Evolutionary conservation across 2,797 vertebrate genomes (phyloP), one percentile per base, ranked within the genome.

Genomic region (Pipistrellus pygmaeus): DNA sequence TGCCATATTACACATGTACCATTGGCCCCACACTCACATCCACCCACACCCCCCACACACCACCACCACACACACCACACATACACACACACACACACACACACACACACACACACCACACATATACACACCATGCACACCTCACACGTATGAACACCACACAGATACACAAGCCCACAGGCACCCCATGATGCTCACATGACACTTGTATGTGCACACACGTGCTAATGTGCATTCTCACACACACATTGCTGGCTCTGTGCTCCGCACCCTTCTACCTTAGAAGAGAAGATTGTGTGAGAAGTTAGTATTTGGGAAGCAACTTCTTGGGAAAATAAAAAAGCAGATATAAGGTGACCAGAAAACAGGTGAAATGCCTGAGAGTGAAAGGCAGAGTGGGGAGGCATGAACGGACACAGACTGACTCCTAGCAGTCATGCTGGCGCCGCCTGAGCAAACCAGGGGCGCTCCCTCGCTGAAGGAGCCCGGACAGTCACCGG

Each of bases 161-260:
- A 27, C 11, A 27, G 12, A 62, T 13, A 27, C 23, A 60, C 25
- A 62, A 30, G 27, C 60, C 30, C 12, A 62, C 12, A 30, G 13
- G 27, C 12, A 62, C 27, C 25, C 27, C 27, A 62, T 30, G 60
- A 62, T 30, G 60, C 60, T 62, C 60, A 62, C 27, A 30, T 62
- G 60, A 62, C 64, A 32, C 15, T 0, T 3, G 13, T 0, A 4
- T 0, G 15, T 25, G 27, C 68, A 41, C 32, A 0, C 9, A 17
- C 0, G 2, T 27, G 25, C 25, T 27, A 23, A n/a, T 8, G 0
- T 3, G 17, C 41, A 35, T 64, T 17, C 32, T 12, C 13, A 0
- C 8, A 35, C 20, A 20, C 7, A 25, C 17, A 0, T 3, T 15
- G 20, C 10, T 35, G 48, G 23, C 81, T 44, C 35, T 7, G n/a